Evolutionary conservation across 2,888 invertebrate genomes (phyloP).

Genomic region (Mamestra brassicae): DNA sequence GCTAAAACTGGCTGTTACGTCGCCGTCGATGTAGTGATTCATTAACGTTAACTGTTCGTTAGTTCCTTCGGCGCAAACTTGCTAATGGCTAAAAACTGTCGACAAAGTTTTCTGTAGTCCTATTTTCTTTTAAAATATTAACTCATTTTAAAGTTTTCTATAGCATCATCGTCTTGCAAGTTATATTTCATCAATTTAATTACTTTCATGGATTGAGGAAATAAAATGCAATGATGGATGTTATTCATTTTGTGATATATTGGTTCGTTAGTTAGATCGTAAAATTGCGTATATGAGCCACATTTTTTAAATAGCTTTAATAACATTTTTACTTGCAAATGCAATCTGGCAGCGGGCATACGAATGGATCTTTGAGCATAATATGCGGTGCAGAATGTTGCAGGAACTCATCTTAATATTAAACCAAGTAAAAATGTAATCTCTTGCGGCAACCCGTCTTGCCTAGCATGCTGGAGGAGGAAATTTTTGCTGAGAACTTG

Average conservation of each 20-base stretch:
- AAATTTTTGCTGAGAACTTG: slow-evolving; percentile 46
- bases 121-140: slow-evolving; percentile 35
- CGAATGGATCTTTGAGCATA: slow-evolving; percentile 45
- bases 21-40: slow-evolving; percentile 40
- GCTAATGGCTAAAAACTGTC: slow-evolving; percentile 53
- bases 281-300: slow-evolving; percentile 2
- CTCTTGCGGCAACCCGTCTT: slow-evolving; percentile 40
- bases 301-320: not conserved
- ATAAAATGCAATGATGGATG: not conserved
- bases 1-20: slow-evolving; percentile 34
- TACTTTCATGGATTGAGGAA: slow-evolving; percentile 1
- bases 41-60: slow-evolving; percentile 50
- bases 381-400: slow-evolving; percentile 36
- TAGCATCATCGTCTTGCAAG: slow-evolving; percentile 3
- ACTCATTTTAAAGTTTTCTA: slow-evolving; percentile 23
- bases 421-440: slow-evolving; percentile 62
- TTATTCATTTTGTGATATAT: slow-evolving; percentile 1
- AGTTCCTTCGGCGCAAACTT: slow-evolving; percentile 46
- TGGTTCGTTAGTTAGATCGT: not conserved
- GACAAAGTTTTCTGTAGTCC: slow-evolving; percentile 2
- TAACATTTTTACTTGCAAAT: slow-evolving; percentile 32
- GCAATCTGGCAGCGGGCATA: slow-evolving; percentile 24
- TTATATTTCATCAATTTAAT: slow-evolving; percentile 12
- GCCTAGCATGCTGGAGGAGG: slow-evolving; percentile 25
- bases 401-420: slow-evolving; percentile 52